Evolutionary conservation across 2,113 vertebrate genomes (phyloP).

Genomic region (Damaliscus lunatus): DNA sequence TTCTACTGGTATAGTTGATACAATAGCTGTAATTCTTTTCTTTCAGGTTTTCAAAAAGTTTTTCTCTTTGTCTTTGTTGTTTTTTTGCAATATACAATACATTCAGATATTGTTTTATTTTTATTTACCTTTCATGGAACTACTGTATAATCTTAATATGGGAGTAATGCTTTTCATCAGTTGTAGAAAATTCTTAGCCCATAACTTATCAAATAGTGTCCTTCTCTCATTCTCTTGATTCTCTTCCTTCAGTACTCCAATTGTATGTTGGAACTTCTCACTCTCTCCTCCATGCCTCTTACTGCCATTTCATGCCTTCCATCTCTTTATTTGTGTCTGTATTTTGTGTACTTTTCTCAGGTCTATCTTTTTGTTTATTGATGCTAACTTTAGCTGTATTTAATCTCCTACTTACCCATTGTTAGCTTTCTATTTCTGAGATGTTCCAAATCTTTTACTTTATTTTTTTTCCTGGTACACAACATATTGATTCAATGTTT

Average conservation of each 20-base stretch:
- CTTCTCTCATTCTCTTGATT: neutral
- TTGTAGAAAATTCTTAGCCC: neutral
- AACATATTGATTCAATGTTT: neutral
- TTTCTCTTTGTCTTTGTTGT: neutral
- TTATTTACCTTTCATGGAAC: neutral
- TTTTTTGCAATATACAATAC: neutral
- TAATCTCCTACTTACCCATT: neutral
- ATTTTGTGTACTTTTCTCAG: neutral
- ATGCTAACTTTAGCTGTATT: neutral
- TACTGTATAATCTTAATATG: neutral
- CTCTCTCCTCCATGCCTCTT: neutral
- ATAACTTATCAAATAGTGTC: neutral
- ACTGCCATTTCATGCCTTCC: neutral
- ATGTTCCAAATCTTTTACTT: neutral
- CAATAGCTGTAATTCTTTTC: neutral
- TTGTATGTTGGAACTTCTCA: neutral
- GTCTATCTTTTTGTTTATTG: neutral
- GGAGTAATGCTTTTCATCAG: neutral
- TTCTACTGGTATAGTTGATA: neutral
- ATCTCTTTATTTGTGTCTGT: neutral
- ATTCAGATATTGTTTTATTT: neutral
- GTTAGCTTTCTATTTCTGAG: neutral
- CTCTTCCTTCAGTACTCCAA: neutral
- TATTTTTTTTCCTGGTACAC: neutral
- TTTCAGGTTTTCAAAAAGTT: neutral